These are phyloP conservation scores for Cyclophora punctaria DNA, from an alignment of 2,888 invertebrate genomes.

Conservation along the genomic window DNA sequence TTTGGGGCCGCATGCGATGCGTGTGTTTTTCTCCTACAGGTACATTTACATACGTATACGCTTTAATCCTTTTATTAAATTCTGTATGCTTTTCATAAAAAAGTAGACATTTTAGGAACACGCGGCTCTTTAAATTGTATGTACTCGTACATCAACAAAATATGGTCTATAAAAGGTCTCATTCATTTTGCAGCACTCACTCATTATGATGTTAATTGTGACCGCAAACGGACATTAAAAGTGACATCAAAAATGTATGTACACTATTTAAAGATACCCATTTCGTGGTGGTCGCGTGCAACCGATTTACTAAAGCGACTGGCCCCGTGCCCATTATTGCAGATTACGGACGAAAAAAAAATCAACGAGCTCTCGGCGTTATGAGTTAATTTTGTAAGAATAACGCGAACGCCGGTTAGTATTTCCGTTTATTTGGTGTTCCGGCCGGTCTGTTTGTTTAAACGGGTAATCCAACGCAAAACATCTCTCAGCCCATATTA, in stretches of 20 bases:
- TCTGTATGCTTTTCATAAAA: constrained; percentile 33
- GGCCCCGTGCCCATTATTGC: constrained; percentile 71
- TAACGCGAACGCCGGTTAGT: constrained; percentile 64
- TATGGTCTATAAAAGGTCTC: constrained; percentile 20
- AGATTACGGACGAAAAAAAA: constrained; percentile 64
- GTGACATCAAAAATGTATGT: constrained; percentile 68
- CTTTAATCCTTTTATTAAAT: constrained; percentile 64
- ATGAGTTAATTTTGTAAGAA: constrained; percentile 75
- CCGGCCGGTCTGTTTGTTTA: constrained; percentile 64
- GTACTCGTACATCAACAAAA: constrained; percentile 8
- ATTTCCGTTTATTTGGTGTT: constrained; percentile 68
- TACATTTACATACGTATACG: constrained; percentile 50
- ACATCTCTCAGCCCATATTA: constrained; percentile 51
- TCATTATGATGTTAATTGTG: constrained; percentile 67
- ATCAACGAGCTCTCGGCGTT: constrained; percentile 67
- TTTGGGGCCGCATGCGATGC: constrained; percentile 56
- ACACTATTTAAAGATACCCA: constrained; percentile 69
- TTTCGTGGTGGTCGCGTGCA: constrained; percentile 63
- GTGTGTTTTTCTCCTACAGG: constrained; percentile 61
- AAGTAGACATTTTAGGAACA: constrained; percentile 21
- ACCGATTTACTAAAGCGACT: constrained; percentile 67
- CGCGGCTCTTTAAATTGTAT: constrained; percentile 2
- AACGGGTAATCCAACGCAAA: constrained; percentile 67
- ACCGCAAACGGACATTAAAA: constrained; percentile 63
- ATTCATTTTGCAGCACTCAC: constrained; percentile 47